These are phyloP conservation scores for Poecilia wingei DNA, from an alignment of 2,797 vertebrate genomes.

Conservation along the genomic window DNA sequence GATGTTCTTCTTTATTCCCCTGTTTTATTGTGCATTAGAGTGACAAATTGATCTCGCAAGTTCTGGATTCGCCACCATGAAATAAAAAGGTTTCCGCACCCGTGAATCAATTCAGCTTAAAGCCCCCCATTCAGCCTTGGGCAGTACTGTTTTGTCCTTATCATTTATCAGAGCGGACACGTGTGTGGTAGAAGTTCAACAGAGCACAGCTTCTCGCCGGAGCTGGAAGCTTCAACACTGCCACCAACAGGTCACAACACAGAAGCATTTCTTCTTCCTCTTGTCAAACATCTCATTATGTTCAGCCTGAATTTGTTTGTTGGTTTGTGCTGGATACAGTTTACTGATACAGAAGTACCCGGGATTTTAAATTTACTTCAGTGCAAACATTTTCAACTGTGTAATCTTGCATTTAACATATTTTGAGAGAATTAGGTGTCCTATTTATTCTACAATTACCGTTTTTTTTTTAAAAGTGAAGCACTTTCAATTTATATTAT, in stretches of 20 bases:
- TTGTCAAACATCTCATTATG: not conserved
- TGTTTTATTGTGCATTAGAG: conserved; percentile 21
- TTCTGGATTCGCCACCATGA: conserved; percentile 39
- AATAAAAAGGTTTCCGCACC: conserved; percentile 48
- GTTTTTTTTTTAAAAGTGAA: not conserved
- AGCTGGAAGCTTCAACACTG: conserved; percentile 67
- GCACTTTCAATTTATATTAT: not conserved
- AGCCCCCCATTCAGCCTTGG: conserved; percentile 32
- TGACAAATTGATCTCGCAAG: conserved; percentile 29
- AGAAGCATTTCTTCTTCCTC: conserved; percentile 5
- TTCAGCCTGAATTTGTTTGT: not conserved
- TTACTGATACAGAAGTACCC: not conserved
- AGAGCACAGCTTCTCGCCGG: conserved; percentile 10
- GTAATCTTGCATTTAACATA: not conserved
- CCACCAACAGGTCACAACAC: conserved; percentile 60
- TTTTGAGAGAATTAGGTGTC: not conserved
- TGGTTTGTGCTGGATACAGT: not conserved
- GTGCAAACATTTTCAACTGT: not conserved
- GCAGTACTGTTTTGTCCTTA: conserved; percentile 44
- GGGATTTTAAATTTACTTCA: not conserved
- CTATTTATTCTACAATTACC: not conserved
- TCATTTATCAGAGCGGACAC: conserved; percentile 53
- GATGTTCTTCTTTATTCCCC: not conserved
- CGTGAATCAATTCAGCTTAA: conserved; percentile 56
- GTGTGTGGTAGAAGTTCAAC: conserved; percentile 38